Evolutionary conservation across 2,113 vertebrate genomes (phyloP).

Genomic region (Crotalus helleri): DNA sequence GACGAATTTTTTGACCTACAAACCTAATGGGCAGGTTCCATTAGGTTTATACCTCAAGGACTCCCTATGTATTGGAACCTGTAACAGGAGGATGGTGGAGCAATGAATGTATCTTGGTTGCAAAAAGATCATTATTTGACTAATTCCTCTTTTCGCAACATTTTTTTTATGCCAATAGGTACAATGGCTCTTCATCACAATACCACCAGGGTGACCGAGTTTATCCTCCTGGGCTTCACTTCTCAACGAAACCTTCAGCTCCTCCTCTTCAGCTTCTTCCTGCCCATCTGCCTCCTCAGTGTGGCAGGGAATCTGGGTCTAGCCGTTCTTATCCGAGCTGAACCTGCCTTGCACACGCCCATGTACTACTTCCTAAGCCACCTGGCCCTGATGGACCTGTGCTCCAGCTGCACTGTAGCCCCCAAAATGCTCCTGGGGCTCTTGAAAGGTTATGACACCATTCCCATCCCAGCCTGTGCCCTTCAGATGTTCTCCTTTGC

Average conservation of each 20-base stretch:
- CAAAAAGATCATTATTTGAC: background rate
- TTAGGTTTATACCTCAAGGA: too few species aligned
- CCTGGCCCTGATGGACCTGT: slow-evolving; percentile 58
- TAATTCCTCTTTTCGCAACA: background rate
- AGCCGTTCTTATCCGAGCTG: slow-evolving; percentile 33
- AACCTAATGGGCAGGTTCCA: too few species aligned
- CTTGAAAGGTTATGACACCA: slow-evolving; percentile 28
- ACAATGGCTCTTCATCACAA: slow-evolving; percentile 3
- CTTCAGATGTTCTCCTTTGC: slow-evolving; percentile 62
- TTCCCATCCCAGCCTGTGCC: slow-evolving; percentile 46
- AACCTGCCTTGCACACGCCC: slow-evolving; percentile 39
- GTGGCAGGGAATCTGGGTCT: slow-evolving; percentile 37
- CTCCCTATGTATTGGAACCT: background rate
- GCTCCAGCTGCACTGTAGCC: slow-evolving; percentile 48
- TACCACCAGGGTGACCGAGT: slow-evolving; percentile 2
- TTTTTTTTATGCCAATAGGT: background rate
- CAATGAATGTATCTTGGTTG: background rate
- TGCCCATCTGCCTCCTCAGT: slow-evolving; percentile 48
- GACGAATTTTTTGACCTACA: too few species aligned
- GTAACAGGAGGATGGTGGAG: background rate
- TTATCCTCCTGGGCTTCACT: slow-evolving; percentile 53
- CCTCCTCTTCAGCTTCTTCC: slow-evolving; percentile 16
- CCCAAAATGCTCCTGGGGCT: slow-evolving; percentile 58
- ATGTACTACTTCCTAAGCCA: slow-evolving; percentile 55
- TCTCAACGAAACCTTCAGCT: slow-evolving; percentile 40